These are phyloP conservation scores for Thecocarcelia acutangulata DNA, from an alignment of 2,888 invertebrate species.

Conservation along the genomic window DNA sequence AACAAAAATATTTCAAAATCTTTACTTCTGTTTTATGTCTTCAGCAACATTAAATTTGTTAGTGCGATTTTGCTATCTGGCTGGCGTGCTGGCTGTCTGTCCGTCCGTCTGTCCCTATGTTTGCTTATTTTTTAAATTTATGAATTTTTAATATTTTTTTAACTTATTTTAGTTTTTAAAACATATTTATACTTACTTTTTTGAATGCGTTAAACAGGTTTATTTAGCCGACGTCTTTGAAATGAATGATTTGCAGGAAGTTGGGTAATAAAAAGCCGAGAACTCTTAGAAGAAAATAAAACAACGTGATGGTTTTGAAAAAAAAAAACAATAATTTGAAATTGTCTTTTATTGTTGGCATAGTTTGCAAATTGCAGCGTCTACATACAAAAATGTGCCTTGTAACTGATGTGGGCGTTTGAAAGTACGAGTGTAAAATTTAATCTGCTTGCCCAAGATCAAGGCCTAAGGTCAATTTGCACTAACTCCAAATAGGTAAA, in stretches of 20 bases:
- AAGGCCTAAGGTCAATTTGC: no score
- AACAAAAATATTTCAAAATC: constrained; percentile 58
- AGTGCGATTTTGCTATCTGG: not conserved
- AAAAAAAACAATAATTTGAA: no score
- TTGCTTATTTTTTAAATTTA: not conserved
- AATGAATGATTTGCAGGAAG: not conserved
- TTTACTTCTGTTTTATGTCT: constrained; percentile 42
- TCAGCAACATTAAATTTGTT: constrained; percentile 42
- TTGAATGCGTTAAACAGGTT: constrained; percentile 28
- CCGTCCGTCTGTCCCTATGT: not conserved
- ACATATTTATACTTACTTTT: not conserved
- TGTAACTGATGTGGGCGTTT: no score
- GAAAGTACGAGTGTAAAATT: no score
- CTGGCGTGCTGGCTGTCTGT: not conserved
- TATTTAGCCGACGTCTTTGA: not conserved
- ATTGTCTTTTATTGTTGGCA: no score
- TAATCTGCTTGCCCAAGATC: no score
- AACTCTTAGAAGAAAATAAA: not conserved
- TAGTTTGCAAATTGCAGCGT: no score
- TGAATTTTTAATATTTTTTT: not conserved
- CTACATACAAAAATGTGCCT: no score
- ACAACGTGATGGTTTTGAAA: not conserved
- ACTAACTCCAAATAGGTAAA: no score
- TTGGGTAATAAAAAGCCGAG: not conserved
- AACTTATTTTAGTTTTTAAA: not conserved